A percentile compares a stretch with the other conserved stretches of the same genome.
Evolutionary conservation across 2,113 vertebrate species (phyloP).

Genomic region (Theristicus caerulescens): DNA sequence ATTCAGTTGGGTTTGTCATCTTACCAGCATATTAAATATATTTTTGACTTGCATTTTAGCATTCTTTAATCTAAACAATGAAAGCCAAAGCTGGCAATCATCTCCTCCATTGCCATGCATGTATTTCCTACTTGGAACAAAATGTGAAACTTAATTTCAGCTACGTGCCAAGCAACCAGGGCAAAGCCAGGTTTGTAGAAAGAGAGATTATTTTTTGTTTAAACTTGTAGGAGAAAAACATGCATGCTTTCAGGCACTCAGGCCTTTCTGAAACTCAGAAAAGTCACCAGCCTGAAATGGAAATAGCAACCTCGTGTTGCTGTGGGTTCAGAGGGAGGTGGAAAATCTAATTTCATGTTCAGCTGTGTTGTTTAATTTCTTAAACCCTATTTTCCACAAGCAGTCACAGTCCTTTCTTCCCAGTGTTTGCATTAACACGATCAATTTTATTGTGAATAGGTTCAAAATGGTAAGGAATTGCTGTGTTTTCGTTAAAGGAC

Average conservation of each 20-base stretch:
- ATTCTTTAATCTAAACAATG: neutral
- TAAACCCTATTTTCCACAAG: neutral
- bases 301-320: neutral
- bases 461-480: neutral
- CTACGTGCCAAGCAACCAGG: neutral
- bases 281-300: neutral
- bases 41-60: neutral
- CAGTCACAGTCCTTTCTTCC: neutral
- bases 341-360: neutral
- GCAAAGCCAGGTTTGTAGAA: neutral
- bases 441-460: neutral
- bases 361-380: neutral
- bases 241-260: neutral
- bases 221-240: neutral
- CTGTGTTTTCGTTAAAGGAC: neutral
- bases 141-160: neutral
- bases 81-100: neutral
- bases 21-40: neutral
- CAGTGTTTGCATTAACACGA: neutral
- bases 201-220: conserved; percentile 1
- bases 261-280: neutral
- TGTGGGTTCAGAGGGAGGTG: neutral
- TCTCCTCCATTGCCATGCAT: neutral
- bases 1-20: neutral
- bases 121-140: neutral